A percentile compares a stretch with the other conserved stretches of the same genome.
phyloP scores from a whole-genome alignment of 2,888 invertebrate genomes.

The Tenthredo notha region DNA sequence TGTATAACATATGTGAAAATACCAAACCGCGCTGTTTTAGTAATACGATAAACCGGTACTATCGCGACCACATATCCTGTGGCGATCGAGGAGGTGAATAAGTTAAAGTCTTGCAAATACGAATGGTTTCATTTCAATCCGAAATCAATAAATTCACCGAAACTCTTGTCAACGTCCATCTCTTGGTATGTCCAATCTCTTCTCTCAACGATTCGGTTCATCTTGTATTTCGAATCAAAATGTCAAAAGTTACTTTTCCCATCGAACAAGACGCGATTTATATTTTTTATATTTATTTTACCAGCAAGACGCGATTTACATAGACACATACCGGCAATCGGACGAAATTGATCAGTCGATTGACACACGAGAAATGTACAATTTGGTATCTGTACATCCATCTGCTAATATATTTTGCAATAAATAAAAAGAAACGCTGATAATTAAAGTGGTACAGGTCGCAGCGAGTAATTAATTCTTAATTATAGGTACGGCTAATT shows the following conservation, averaged over 20 bases:
- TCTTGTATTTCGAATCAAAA: neutral
- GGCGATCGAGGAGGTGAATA: neutral
- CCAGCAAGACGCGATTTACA: too few species aligned
- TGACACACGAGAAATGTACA: neutral
- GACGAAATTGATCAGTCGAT: neutral
- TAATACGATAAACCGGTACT: neutral
- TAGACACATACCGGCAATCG: neutral
- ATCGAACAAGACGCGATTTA: neutral
- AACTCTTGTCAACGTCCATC: neutral
- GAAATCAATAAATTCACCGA: neutral
- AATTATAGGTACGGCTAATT: conserved; percentile 34
- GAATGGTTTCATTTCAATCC: neutral
- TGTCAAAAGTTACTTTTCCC: neutral
- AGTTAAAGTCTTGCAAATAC: neutral
- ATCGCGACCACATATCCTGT: neutral
- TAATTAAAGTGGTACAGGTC: conserved; percentile 28
- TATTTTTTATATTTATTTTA: too few species aligned
- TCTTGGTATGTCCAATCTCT: neutral
- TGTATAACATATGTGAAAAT: neutral
- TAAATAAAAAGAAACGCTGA: conserved; percentile 13
- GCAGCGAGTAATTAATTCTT: conserved; percentile 24
- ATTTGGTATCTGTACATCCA: neutral
- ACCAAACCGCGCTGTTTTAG: neutral
- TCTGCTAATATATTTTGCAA: conserved; percentile 13
- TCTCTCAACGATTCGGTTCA: neutral